These are phyloP conservation scores for Lutjanus campechanus DNA, from an alignment of 2,797 vertebrate genomes.

Conservation along the genomic window DNA sequence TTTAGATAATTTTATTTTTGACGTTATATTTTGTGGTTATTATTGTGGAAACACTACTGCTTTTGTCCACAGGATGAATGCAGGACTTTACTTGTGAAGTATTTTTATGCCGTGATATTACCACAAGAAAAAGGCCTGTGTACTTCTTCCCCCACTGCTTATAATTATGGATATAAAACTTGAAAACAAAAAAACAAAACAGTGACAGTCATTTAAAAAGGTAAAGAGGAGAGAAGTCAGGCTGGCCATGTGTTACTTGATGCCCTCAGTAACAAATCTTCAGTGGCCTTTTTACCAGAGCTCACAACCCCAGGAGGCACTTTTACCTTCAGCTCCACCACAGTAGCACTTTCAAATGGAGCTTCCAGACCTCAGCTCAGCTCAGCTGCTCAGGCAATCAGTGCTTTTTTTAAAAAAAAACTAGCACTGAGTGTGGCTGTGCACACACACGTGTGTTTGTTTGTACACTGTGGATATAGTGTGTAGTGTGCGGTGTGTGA, in stretches of 20 bases:
- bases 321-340: constrained; percentile 56
- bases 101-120: too few relatives aligned
- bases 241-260: constrained; percentile 63
- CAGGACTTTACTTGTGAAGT: too few relatives aligned
- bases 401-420: constrained; percentile 49
- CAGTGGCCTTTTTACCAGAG: constrained; percentile 61
- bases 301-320: constrained; percentile 65
- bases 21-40: too few relatives aligned
- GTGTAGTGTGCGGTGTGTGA: constrained; percentile 46
- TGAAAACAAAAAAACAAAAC: not conserved
- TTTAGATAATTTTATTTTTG: too few relatives aligned
- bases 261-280: constrained; percentile 74
- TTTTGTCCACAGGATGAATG: too few relatives aligned
- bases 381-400: constrained; percentile 86
- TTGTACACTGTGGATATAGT: constrained; percentile 60
- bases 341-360: constrained; percentile 72
- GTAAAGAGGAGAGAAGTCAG: not conserved
- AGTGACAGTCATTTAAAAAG: not conserved
- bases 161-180: not conserved
- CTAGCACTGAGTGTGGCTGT: constrained; percentile 45
- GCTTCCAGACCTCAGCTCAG: constrained; percentile 76
- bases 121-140: too few relatives aligned
- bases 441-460: constrained; percentile 66
- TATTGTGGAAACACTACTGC: too few relatives aligned
- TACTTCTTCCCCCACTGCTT: not conserved